A percentile compares a stretch with the other conserved stretches of the same genome.
These are phyloP conservation scores for Drosophila teissieri DNA, from an alignment of 1,140 invertebrate species.

Conservation along the genomic window DNA sequence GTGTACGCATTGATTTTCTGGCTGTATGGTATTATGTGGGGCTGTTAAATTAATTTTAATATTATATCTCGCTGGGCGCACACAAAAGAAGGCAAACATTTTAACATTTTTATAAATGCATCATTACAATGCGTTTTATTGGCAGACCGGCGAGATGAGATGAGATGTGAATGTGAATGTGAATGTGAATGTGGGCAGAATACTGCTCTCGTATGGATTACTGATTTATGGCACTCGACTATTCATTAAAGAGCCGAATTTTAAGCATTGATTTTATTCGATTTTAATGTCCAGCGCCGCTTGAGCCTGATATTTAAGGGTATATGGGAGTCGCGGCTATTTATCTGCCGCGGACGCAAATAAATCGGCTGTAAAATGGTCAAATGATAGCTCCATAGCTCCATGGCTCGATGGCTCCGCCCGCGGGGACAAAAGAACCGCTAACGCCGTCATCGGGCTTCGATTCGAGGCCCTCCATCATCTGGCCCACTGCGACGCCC, in stretches of 20 bases:
- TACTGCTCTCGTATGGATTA: slow-evolving; percentile 59
- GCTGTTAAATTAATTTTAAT: slow-evolving; percentile 71
- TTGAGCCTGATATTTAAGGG: background rate
- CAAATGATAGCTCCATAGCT: slow-evolving; percentile 33
- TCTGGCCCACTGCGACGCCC: slow-evolving; percentile 33
- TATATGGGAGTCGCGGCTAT: slow-evolving; percentile 28
- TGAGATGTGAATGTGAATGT: no score
- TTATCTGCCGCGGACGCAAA: slow-evolving; percentile 63
- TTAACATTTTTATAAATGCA: slow-evolving; percentile 78
- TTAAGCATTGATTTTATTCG: slow-evolving; percentile 78
- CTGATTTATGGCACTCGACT: slow-evolving; percentile 71
- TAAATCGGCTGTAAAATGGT: slow-evolving; percentile 74
- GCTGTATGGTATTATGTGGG: slow-evolving; percentile 14
- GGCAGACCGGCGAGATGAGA: slow-evolving; percentile 39
- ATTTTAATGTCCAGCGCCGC: slow-evolving; percentile 66
- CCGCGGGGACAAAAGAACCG: slow-evolving; percentile 68
- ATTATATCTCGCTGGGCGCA: slow-evolving; percentile 56
- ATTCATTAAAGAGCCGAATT: slow-evolving; percentile 72
- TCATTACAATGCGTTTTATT: slow-evolving; percentile 76
- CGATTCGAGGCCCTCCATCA: slow-evolving; percentile 46
- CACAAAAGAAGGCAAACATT: slow-evolving; percentile 48
- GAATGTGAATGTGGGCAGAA: slow-evolving; percentile 47
- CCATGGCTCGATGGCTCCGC: background rate
- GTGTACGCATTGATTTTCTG: slow-evolving; percentile 40
- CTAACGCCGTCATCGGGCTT: slow-evolving; percentile 69